phyloP scores from a whole-genome alignment of 2,888 invertebrate species.

The Calameuta pallipes region DNA sequence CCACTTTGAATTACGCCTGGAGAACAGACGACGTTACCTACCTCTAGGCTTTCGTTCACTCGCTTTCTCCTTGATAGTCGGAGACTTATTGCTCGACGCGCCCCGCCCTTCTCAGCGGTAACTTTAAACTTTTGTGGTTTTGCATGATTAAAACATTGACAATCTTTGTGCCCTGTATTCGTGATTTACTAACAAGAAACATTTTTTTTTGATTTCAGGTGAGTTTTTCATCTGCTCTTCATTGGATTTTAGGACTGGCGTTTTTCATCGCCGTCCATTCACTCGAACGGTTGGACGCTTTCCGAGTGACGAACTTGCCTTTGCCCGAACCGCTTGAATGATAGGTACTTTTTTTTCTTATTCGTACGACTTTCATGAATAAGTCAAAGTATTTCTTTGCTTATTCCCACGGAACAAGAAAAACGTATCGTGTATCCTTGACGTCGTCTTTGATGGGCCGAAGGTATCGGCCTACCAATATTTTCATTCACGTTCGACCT shows the following conservation, averaged over 20 bases:
- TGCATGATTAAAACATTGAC: neutral
- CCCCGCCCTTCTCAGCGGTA: neutral
- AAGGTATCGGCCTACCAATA: too few relatives aligned
- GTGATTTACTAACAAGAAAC: neutral
- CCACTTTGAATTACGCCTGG: conserved; percentile 28
- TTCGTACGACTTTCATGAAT: too few relatives aligned
- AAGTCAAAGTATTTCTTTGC: too few relatives aligned
- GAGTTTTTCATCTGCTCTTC: neutral
- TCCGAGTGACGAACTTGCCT: too few relatives aligned
- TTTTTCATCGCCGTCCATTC: too few relatives aligned
- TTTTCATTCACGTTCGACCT: too few relatives aligned
- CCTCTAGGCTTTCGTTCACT: neutral
- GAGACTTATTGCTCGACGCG: neutral
- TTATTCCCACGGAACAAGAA: too few relatives aligned
- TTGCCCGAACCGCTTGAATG: too few relatives aligned
- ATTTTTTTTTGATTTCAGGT: neutral
- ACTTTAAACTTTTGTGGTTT: neutral
- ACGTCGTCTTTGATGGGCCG: too few relatives aligned
- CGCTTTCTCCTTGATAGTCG: neutral
- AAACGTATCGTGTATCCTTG: too few relatives aligned
- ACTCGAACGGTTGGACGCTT: too few relatives aligned
- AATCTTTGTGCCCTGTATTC: neutral
- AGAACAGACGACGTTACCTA: neutral
- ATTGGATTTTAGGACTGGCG: neutral
- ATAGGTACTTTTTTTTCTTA: too few relatives aligned